phyloP scores from a whole-genome alignment of 1,140 invertebrate species.

The Pomacea maculata region DNA sequence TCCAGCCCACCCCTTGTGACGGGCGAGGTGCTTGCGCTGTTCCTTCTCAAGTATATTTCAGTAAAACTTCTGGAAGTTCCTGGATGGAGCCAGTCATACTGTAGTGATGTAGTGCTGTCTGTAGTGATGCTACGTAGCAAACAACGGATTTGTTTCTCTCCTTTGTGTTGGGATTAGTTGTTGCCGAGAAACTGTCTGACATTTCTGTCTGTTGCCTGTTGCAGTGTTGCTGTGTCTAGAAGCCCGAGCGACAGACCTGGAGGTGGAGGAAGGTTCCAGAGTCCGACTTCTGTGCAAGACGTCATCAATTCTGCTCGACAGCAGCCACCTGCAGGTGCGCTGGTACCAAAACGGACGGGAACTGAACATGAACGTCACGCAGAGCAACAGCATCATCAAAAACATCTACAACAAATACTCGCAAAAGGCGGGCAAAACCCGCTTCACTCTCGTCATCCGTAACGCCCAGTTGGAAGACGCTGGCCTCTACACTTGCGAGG shows the following conservation, averaged over 20 bases:
- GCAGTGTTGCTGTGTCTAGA: background rate
- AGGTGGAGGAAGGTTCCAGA: constrained; percentile 14
- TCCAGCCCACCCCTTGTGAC: no score
- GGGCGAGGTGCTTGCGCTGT: no score
- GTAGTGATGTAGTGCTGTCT: no score
- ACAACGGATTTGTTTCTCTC: no score
- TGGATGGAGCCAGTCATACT: no score
- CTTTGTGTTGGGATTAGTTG: no score
- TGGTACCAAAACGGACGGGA: constrained; percentile 35
- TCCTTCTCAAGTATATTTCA: no score
- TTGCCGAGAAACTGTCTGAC: no score
- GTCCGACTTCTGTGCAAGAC: constrained; percentile 16
- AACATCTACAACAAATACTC: constrained; percentile 10
- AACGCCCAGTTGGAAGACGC: constrained; percentile 93
- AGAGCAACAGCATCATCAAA: no score
- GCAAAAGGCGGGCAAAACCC: constrained; percentile 27
- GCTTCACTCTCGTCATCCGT: constrained; percentile 80
- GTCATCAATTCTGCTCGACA: constrained; percentile 14
- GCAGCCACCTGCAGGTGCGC: constrained; percentile 24
- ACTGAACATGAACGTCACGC: constrained; percentile 12
- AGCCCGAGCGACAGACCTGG: background rate
- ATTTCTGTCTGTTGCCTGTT: no score
- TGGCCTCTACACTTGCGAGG: constrained; percentile 92
- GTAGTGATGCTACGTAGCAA: no score
- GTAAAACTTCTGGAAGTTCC: no score